Base-by-base conservation (phyloP, 2,113 vertebrate species). In the Protomyctophum bolini region DNA sequence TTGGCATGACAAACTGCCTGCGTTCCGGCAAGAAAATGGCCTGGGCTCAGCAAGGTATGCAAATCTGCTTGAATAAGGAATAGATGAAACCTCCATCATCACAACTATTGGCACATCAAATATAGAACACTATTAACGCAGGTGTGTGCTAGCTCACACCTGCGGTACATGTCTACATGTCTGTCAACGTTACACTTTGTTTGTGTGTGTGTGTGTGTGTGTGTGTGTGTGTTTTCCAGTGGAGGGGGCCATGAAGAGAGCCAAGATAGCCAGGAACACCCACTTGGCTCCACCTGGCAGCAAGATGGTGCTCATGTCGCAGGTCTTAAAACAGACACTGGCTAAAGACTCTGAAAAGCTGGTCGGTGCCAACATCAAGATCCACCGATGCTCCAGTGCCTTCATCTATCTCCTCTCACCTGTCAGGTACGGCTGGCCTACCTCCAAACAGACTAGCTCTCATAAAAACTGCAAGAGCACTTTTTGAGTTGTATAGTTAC, bases 321-420 rank as follows among this genome's bases (percentile, higher is more conserved):
- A 98, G 58, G 94, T 98, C 49, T 95, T 94, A 85, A 96, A 92
- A 74, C 97, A 99, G 89, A 99, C 98, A 0, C 70, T 99, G 87
- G 98, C 98, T 64, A 98, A 97, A 90, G 96, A 96, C 80, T 99
- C 97, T 0, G 95, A 96, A 70, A 96, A 95, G 58, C 82, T 99
- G 85, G 92, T 92, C 0, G 94, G 94, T 0, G 92, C 96, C 61
- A 97, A 97, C 0, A 66, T 99, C 57, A 97, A 95, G 68, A 93
- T 98, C 80, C 95, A 97, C 87, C 90, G 95, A 48, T 99, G 98
- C 89, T 94, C 92, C 0, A 94, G 98, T 12, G 94, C 96, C 71
- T 99, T 96, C 82, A 95, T 99, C 55, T 99, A 99, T 80, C 94
- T 99, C 0, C 94, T 99, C 0, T 97, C 97, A 10, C 97, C 98